Evolutionary conservation across 2,113 vertebrate genomes (phyloP).

Genomic region (Nipponia nippon): DNA sequence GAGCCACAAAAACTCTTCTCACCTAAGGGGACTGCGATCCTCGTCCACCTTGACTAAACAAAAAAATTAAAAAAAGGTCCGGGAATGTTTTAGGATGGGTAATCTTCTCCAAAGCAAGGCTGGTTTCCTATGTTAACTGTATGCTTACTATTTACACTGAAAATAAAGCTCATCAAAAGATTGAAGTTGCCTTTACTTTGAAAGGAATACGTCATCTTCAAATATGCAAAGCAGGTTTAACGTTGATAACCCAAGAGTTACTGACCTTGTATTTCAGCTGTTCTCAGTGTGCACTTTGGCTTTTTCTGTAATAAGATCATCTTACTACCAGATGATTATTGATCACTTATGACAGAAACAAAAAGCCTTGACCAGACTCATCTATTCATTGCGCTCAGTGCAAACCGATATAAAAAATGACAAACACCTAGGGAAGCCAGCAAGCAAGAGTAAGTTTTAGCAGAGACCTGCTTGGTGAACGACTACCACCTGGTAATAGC

Average conservation of each 20-base stretch:
- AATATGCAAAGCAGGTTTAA: conserved; percentile 32
- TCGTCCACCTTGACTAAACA: not conserved
- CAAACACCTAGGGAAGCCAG: not conserved
- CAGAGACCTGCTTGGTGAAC: not conserved
- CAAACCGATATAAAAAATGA: not conserved
- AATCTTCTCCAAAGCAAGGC: not conserved
- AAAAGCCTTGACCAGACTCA: conserved; percentile 35
- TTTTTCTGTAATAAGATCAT: conserved; percentile 56
- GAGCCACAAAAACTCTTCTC: not conserved
- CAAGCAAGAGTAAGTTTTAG: not conserved
- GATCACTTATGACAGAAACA: conserved; percentile 46
- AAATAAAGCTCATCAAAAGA: conserved; percentile 9
- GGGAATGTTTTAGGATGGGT: not conserved
- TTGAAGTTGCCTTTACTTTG: conserved; percentile 38
- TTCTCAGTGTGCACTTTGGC: conserved; percentile 33
- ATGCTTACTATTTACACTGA: not conserved
- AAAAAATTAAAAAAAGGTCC: not conserved
- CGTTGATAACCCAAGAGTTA: conserved; percentile 22
- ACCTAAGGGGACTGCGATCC: not conserved
- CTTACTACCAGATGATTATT: conserved; percentile 50
- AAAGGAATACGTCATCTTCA: conserved; percentile 38
- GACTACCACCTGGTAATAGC: not conserved
- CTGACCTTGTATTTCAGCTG: conserved; percentile 45
- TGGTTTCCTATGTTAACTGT: not conserved
- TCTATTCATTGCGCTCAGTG: not conserved